Evolutionary conservation across 2,797 vertebrate genomes (phyloP), one percentile per base, ranked within the genome.

Genomic region (Delichon dasypus): DNA sequence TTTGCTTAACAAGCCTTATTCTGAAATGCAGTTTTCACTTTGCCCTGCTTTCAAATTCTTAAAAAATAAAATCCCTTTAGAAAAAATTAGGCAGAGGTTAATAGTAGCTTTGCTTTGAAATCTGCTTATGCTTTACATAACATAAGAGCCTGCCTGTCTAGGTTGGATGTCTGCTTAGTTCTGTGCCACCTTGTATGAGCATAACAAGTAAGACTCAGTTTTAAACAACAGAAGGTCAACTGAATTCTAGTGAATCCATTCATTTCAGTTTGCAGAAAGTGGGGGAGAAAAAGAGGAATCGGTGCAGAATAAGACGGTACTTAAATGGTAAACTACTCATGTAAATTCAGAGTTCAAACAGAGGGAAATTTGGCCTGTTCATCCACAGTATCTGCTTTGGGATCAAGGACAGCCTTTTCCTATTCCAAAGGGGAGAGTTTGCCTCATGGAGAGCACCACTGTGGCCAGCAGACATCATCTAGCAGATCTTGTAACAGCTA

Each of bases 121-220:
- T 97, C 96, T 97, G 89, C 95, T 97, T 96, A 95, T 87, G 92
- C 65, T 95, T 96, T 97, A 93, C 78, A 77, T 94, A 95, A 96
- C 71, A 61, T 94, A 89, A 92, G 94, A 94, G 90, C 80, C 71
- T 82, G 86, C 81, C 88, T 93, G 86, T 81, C 84, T 87, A 92
- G 80, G 78, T 77, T 95, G 83, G 84, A 85, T 84, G 77, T 87
- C 94, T 90, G 74, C 60, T 92, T 64, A 85, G 48, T 89, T 89
- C 75, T 68, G 60, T 90, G 77, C 84, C 84, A 89, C 93, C 68
- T 94, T 82, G 32, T 64, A 32, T 53, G 71, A 94, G 21, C 26
- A 34, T 50, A 87, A 84, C 22, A 44, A 92, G 71, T 29, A 79
- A 92, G 75, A 68, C 57, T 89, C 53, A 10, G 66, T 79, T 85